Conservation (phyloP, 2,113 vertebrate species). For the Tupaia chinensis region DNA sequence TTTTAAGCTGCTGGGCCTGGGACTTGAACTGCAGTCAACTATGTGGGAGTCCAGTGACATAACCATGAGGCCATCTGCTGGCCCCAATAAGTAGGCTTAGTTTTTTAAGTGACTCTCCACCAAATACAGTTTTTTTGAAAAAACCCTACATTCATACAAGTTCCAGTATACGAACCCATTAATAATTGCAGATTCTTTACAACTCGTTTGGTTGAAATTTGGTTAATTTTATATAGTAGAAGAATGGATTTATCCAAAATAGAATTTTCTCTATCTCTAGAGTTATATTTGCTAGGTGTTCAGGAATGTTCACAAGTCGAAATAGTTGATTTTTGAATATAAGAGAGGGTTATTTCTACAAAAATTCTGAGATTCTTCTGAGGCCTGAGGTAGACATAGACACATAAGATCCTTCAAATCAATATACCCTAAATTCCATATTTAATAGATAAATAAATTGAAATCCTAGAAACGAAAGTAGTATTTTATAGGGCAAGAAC, state of each 20-base stretch:
- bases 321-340: neutral
- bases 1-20: too few relatives aligned
- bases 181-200: neutral
- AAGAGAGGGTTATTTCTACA: neutral
- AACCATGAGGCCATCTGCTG: too few relatives aligned
- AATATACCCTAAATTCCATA: neutral
- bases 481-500: neutral
- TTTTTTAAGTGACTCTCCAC: neutral
- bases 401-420: neutral
- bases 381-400: neutral
- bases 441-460: slow-evolving; percentile 6
- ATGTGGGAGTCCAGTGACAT: too few relatives aligned
- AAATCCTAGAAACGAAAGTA: neutral
- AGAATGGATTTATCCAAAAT: neutral
- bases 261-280: neutral
- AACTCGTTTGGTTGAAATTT: slow-evolving; percentile 5
- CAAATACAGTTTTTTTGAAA: slow-evolving; percentile 9
- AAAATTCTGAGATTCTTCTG: slow-evolving; percentile 24
- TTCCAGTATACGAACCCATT: neutral
- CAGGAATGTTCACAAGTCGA: slow-evolving; percentile 4
- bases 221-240: slow-evolving; percentile 9
- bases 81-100: too few relatives aligned
- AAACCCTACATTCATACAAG: neutral
- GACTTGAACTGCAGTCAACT: too few relatives aligned
- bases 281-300: neutral